A percentile compares a stretch with the other conserved stretches of the same genome.
These are phyloP conservation scores for Nestor notabilis DNA, from an alignment of 2,113 vertebrate genomes.

Conservation along the genomic window DNA sequence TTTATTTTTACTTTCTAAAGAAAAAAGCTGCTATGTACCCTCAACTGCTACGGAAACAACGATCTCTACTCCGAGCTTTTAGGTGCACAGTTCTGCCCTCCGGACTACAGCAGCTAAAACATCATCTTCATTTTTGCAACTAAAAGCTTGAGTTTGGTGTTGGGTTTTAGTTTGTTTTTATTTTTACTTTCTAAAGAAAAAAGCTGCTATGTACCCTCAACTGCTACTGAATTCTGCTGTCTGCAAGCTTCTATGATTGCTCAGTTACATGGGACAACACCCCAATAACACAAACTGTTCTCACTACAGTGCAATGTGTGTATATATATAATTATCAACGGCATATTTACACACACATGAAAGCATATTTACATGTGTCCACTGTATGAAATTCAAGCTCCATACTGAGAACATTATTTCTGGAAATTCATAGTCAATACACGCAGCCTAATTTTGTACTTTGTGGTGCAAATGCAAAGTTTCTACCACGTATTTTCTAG, in stretches of 20 bases:
- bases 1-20: neutral
- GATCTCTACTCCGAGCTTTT: neutral
- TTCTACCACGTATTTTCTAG: neutral
- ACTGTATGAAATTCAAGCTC: neutral
- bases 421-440: neutral
- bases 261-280: neutral
- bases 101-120: no score
- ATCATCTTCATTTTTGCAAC: neutral
- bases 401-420: neutral
- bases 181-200: neutral
- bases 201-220: neutral
- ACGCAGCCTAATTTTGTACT: neutral
- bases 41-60: neutral
- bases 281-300: neutral
- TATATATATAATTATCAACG: neutral
- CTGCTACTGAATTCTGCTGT: neutral
- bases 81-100: neutral
- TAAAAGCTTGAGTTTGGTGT: neutral
- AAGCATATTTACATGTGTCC: neutral
- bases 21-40: neutral
- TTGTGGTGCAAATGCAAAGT: neutral
- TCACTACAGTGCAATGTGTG: neutral
- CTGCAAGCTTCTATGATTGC: neutral
- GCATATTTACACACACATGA: neutral
- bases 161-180: neutral